phyloP scores from a whole-genome alignment of 1,140 invertebrate genomes.

The Drosophila pruinosa region DNA sequence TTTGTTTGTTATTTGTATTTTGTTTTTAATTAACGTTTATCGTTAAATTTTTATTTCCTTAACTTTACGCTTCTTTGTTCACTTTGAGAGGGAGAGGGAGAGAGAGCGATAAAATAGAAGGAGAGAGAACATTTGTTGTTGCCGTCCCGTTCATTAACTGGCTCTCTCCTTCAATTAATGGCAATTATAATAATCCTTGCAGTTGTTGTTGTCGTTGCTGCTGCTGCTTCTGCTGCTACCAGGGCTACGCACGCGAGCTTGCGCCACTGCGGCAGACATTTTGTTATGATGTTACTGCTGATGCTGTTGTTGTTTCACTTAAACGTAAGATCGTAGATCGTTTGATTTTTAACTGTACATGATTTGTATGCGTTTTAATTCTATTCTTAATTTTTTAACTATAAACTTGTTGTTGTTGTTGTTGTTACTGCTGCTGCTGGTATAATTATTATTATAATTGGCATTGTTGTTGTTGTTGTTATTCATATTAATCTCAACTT shows the following conservation, averaged over 20 bases:
- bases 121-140: neutral
- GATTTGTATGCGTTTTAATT: conserved; percentile 67
- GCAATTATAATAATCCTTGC: conserved; percentile 9
- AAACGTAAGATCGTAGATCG: conserved; percentile 5
- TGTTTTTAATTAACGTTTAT: conserved; percentile 8
- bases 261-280: neutral
- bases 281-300: neutral
- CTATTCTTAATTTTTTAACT: conserved; percentile 63
- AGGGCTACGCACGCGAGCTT: neutral
- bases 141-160: conserved; percentile 3
- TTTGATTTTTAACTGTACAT: conserved; percentile 54
- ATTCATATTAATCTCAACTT: conserved; percentile 35
- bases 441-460: conserved; percentile 30
- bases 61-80: conserved; percentile 16
- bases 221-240: neutral
- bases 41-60: conserved; percentile 7
- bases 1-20: conserved; percentile 19
- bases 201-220: conserved; percentile 4
- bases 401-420: conserved; percentile 40
- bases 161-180: conserved; percentile 5
- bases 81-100: neutral
- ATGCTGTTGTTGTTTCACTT: conserved; percentile 4
- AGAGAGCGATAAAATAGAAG: conserved; percentile 19
- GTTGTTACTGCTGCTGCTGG: conserved; percentile 14
- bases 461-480: conserved; percentile 18